These are phyloP conservation scores for Cyclophora albipunctata DNA, from an alignment of 2,888 invertebrate genomes.

Conservation along the genomic window DNA sequence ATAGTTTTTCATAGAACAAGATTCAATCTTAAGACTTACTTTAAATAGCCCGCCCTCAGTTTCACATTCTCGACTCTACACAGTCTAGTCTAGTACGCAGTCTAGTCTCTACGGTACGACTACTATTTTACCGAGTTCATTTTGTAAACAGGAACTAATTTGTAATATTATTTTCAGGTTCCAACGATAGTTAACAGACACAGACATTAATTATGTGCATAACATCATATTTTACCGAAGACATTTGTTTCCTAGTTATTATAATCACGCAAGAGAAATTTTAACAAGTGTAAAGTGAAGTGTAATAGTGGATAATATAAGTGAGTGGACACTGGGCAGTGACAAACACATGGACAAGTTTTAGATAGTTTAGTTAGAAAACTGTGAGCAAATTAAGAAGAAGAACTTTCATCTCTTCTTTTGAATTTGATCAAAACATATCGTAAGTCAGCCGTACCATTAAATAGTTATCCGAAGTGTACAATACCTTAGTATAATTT, in stretches of 20 bases:
- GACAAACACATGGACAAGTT: background rate
- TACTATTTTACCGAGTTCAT: too few relatives aligned
- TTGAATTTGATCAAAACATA: slow-evolving; percentile 44
- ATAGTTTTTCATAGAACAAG: too few relatives aligned
- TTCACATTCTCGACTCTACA: too few relatives aligned
- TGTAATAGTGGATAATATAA: slow-evolving; percentile 8
- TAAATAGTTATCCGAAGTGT: too few relatives aligned
- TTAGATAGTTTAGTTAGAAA: too few relatives aligned
- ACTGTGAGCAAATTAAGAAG: slow-evolving; percentile 46
- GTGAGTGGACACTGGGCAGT: slow-evolving; percentile 1
- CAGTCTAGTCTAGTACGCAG: too few relatives aligned
- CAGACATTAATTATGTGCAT: background rate
- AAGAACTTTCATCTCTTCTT: slow-evolving; percentile 37
- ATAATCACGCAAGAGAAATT: slow-evolving; percentile 13
- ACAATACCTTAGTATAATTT: too few relatives aligned
- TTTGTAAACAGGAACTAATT: background rate
- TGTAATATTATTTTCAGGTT: slow-evolving; percentile 7
- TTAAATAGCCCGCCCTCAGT: too few relatives aligned
- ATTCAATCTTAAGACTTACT: too few relatives aligned
- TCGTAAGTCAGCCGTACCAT: too few relatives aligned
- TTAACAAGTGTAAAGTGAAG: slow-evolving; percentile 10
- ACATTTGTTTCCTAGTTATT: slow-evolving; percentile 13
- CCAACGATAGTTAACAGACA: slow-evolving; percentile 9
- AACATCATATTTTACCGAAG: background rate
- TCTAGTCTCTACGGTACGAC: too few relatives aligned